These are phyloP conservation scores for Drosophila atroscutellata DNA, from an alignment of 2,888 invertebrate species.

Conservation along the genomic window DNA sequence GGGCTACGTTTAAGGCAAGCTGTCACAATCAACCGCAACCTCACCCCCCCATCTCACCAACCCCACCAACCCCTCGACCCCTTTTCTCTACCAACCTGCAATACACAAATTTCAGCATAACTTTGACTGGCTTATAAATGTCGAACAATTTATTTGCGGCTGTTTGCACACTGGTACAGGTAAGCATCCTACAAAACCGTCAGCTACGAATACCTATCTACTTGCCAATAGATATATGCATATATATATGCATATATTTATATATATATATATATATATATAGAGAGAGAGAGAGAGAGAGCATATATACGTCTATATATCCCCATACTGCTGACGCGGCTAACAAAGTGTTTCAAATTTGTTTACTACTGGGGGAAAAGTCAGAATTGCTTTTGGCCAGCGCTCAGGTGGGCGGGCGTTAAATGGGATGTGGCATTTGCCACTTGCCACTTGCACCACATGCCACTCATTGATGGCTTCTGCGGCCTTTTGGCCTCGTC, in stretches of 20 bases:
- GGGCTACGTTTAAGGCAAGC: constrained; percentile 23
- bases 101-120: constrained; percentile 72
- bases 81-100: not conserved
- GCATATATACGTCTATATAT: constrained; percentile 12
- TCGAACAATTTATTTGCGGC: constrained; percentile 80
- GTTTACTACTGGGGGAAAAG: constrained; percentile 62
- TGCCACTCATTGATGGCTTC: constrained; percentile 58
- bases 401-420: constrained; percentile 46
- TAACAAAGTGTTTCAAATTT: constrained; percentile 78
- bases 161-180: constrained; percentile 54
- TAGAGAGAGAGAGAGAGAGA: not conserved
- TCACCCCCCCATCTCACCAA: no score
- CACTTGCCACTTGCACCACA: constrained; percentile 27
- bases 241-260: not conserved
- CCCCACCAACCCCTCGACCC: not conserved
- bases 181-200: not conserved
- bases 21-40: not conserved
- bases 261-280: constrained; percentile 3
- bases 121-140: constrained; percentile 81
- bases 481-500: constrained; percentile 48
- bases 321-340: constrained; percentile 36
- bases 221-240: constrained; percentile 6
- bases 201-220: constrained; percentile 1
- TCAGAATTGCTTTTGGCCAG: constrained; percentile 64
- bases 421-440: constrained; percentile 60